Evolutionary conservation across 35 echinoderm and acorn worm species (phyloP).

Genomic region (Diadema setosum): DNA sequence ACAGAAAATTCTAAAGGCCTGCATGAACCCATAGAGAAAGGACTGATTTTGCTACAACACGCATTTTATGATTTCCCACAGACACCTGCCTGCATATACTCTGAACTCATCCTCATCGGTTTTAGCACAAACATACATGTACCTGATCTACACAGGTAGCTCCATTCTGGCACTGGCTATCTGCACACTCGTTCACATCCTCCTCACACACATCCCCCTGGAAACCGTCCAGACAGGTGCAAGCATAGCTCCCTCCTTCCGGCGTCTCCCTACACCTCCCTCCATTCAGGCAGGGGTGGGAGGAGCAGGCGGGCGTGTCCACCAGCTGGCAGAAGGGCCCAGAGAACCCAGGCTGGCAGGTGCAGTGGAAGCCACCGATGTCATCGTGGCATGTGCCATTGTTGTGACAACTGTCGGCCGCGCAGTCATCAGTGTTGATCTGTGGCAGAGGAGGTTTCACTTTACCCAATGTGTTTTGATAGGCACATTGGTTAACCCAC

Average conservation of each 20-base stretch:
- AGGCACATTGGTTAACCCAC: no score
- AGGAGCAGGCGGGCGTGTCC: neutral
- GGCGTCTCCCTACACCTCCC: neutral
- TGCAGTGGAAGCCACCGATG: constrained; percentile 20
- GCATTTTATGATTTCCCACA: neutral
- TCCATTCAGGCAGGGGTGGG: constrained; percentile 31
- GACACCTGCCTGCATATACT: neutral
- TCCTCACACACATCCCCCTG: neutral
- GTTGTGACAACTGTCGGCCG: constrained; percentile 42
- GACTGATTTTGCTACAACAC: no score
- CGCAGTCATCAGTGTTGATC: constrained; percentile 50
- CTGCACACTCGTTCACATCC: neutral
- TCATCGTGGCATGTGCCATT: constrained; percentile 62
- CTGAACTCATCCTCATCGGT: neutral
- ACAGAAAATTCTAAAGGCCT: no score
- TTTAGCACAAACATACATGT: neutral
- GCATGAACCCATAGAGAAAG: no score
- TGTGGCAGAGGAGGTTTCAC: neutral
- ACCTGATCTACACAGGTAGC: constrained; percentile 36
- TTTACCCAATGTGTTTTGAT: no score
- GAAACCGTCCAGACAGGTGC: constrained; percentile 7
- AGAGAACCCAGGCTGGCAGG: constrained; percentile 46
- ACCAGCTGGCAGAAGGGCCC: constrained; percentile 60
- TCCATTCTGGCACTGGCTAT: constrained; percentile 16
- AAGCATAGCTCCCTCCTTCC: neutral